Evolutionary conservation across 2,888 invertebrate species (phyloP).

Genomic region (Rutpela maculata): DNA sequence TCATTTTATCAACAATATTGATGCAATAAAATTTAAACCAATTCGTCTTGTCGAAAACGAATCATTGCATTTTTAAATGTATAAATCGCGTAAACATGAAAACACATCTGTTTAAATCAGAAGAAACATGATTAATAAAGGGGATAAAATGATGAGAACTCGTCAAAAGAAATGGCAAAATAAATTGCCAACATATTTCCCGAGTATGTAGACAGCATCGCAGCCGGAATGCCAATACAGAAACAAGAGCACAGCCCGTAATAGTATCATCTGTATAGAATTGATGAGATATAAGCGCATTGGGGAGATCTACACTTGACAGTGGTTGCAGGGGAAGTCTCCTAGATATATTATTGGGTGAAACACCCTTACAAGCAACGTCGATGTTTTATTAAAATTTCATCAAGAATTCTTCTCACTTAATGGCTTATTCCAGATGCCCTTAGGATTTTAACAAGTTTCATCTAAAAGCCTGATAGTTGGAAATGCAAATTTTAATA

Average conservation of each 20-base stretch:
- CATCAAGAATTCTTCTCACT: conserved; percentile 28
- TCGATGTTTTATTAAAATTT: conserved; percentile 44
- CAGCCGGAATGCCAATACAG: conserved; percentile 19
- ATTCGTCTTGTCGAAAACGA: too few species aligned
- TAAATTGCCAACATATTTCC: conserved; percentile 15
- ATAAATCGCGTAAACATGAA: not conserved
- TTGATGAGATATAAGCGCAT: conserved; percentile 22
- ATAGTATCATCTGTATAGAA: conserved; percentile 21
- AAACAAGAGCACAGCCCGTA: conserved; percentile 14
- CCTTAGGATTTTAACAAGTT: not conserved
- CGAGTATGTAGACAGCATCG: not conserved
- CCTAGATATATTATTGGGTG: conserved; percentile 14
- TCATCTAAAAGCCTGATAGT: not conserved
- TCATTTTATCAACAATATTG: too few species aligned
- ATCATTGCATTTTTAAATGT: not conserved
- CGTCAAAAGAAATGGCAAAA: conserved; percentile 15
- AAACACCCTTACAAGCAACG: conserved; percentile 13
- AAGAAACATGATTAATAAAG: conserved; percentile 19
- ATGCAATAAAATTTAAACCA: too few species aligned
- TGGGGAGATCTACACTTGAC: conserved; percentile 7
- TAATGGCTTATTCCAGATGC: conserved; percentile 18
- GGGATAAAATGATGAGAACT: not conserved
- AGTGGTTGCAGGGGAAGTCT: conserved; percentile 1
- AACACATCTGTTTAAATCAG: not conserved
- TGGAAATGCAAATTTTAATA: conserved; percentile 6